phyloP scores from a whole-genome alignment of 1,140 invertebrate genomes.

The Ceratoteleas bidentatus region DNA sequence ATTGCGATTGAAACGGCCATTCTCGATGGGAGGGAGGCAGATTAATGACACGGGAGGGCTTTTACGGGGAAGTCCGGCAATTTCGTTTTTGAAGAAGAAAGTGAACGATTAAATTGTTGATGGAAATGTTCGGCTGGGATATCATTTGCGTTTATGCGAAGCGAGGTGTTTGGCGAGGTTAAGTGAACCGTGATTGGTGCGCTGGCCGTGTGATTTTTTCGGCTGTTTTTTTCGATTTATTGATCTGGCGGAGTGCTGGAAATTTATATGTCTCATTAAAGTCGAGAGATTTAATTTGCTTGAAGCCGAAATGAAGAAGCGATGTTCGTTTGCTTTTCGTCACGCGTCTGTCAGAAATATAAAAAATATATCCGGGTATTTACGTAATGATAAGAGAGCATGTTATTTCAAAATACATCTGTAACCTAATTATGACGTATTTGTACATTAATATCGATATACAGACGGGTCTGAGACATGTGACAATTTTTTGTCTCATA shows the following conservation, averaged over 20 bases:
- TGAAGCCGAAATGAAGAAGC: neutral
- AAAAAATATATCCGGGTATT: slow-evolving; percentile 10
- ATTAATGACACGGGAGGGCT: slow-evolving; percentile 34
- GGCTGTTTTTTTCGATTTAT: neutral
- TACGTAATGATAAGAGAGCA: slow-evolving; percentile 9
- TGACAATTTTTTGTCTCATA: too few relatives aligned
- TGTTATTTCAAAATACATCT: slow-evolving; percentile 18
- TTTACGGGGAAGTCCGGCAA: neutral
- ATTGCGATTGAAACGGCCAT: slow-evolving; percentile 36
- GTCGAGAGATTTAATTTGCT: neutral
- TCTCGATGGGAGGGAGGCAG: slow-evolving; percentile 23
- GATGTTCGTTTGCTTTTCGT: neutral
- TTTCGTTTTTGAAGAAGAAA: too few relatives aligned
- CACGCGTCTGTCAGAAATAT: neutral
- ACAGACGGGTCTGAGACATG: too few relatives aligned
- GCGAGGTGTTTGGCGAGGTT: too few relatives aligned
- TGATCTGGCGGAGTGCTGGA: neutral
- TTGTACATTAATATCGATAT: neutral
- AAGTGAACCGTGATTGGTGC: too few relatives aligned
- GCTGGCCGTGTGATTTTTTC: neutral
- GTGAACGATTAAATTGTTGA: too few relatives aligned
- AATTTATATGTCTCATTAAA: neutral
- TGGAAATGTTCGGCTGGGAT: too few relatives aligned
- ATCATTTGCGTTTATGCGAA: too few relatives aligned
- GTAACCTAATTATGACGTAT: slow-evolving; percentile 1